A percentile compares a stretch with the other conserved stretches of the same genome.
phyloP scores from a whole-genome alignment of 2,113 vertebrate genomes.

The Semicossyphus pulcher region DNA sequence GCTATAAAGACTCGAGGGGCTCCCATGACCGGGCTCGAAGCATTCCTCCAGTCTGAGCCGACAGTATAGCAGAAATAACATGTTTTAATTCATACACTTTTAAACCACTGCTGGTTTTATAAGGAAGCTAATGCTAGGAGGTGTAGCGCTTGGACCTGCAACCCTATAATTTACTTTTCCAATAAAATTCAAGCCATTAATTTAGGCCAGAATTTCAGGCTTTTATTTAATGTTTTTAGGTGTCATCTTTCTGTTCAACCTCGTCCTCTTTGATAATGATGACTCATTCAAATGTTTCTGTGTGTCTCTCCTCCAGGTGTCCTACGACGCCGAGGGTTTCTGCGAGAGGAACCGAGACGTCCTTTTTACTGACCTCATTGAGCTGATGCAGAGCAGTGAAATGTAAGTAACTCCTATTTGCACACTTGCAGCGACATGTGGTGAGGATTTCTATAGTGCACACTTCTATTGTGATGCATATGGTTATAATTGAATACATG shows the following conservation, averaged over 20 bases:
- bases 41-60: slow-evolving; percentile 53
- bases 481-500: slow-evolving; percentile 55
- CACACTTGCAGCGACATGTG: slow-evolving; percentile 38
- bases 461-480: slow-evolving; percentile 43
- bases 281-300: neutral
- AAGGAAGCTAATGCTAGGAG: slow-evolving; percentile 40
- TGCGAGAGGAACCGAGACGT: slow-evolving; percentile 98
- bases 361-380: slow-evolving; percentile 96
- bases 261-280: slow-evolving; percentile 4
- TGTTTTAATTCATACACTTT: slow-evolving; percentile 35
- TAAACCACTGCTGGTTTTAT: slow-evolving; percentile 52
- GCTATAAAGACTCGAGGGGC: slow-evolving; percentile 57
- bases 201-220: slow-evolving; percentile 27
- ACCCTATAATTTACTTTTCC: slow-evolving; percentile 30
- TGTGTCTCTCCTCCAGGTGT: slow-evolving; percentile 86
- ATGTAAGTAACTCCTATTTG: slow-evolving; percentile 86
- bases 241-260: slow-evolving; percentile 37
- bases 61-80: slow-evolving; percentile 41
- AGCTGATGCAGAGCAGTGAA: slow-evolving; percentile 99
- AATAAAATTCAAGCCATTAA: slow-evolving; percentile 35
- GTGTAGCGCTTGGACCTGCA: slow-evolving; percentile 39
- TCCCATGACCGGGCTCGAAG: slow-evolving; percentile 57
- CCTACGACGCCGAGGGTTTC: slow-evolving; percentile 97
- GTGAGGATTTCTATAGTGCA: slow-evolving; percentile 13
- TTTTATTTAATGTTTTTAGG: slow-evolving; percentile 17